Base-by-base conservation (phyloP, 2,113 vertebrate species). In the Phalacrocorax brasilianus region DNA sequence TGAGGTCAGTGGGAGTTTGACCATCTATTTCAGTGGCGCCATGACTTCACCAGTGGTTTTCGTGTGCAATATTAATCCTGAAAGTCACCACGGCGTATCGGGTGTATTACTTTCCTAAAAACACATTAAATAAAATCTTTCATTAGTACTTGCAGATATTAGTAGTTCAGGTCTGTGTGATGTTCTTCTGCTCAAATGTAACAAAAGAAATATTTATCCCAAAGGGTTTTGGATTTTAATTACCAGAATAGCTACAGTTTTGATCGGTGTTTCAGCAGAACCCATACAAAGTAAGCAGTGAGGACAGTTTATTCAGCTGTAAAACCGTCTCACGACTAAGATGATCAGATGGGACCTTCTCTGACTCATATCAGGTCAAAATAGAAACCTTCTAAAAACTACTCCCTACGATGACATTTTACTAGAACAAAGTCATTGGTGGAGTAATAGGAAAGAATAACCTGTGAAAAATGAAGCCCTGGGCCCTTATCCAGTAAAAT, bases 1-100 rank as follows among this genome's bases (percentile, higher is more conserved):
- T 70, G 93, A 96, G 96, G 96, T 97, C 95, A 89, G 59, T 66
- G 84, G 74, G 87, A 97, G 94, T 96, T 94, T 97, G 94, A 70
- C 74, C 87, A 96, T 85, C 81, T 78, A 89, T 92, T 96, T 83
- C 77, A 44, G 42, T 1, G 81, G 95, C 1, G 50, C 91, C 92
- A 44, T 61, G 95, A 70, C 89, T 85, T 95, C 96, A 91, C 72
- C 49, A 4, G n/a, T 14, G 83, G 32, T 30, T 88, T 89, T 30
- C 16, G 6, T 10, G 32, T 26, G 66, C 74, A 82, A 4, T 24
- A 35, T 23, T 50, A 50, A 50, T 47, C 88, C 85, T 44, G 68
- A 38, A 58, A 96, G 61, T 18, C 84, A 75, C 30, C n/a, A 7
- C 4, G 18, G 47, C 26, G 52, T 21, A 56, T 7, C 7, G 1